phyloP scores from a whole-genome alignment of 2,888 invertebrate genomes.

The Chrysomela aeneicollis region DNA sequence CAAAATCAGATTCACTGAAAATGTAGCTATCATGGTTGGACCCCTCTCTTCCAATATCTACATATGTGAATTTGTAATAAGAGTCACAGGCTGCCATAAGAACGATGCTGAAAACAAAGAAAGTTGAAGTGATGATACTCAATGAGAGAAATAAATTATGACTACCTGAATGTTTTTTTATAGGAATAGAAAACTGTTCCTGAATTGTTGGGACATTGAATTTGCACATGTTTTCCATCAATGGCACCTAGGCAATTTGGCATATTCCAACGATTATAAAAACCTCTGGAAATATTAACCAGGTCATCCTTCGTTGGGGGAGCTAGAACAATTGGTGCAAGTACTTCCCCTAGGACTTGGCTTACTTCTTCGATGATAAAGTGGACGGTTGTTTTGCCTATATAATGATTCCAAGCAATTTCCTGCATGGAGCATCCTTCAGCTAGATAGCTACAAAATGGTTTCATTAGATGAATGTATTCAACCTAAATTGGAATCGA shows the following conservation, averaged over 20 bases:
- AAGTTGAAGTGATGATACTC: neutral
- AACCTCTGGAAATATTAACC: conserved; percentile 6
- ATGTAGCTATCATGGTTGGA: conserved; percentile 23
- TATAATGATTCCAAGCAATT: neutral
- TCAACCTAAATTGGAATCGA: too few species aligned
- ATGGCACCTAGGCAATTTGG: conserved; percentile 17
- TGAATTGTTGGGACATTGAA: conserved; percentile 14
- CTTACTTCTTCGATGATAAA: neutral
- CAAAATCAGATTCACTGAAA: conserved; percentile 19
- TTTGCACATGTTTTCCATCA: conserved; percentile 14
- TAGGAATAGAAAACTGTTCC: conserved; percentile 18
- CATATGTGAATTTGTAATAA: conserved; percentile 26
- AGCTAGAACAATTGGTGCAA: neutral
- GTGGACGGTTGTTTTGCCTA: neutral
- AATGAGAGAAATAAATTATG: neutral
- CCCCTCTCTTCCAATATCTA: conserved; percentile 24
- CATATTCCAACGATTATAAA: conserved; percentile 15
- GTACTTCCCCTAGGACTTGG: neutral
- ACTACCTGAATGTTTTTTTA: conserved; percentile 11
- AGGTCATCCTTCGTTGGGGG: neutral
- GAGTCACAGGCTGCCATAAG: conserved; percentile 23
- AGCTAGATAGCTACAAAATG: neutral
- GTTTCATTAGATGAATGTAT: neutral
- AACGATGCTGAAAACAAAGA: conserved; percentile 16
- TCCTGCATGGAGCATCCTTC: too few species aligned